Percentiles rank a stretch among this genome's conserved stretches.
Evolutionary conservation across 64 coral and sea anemone genomes (phyloP).

Genomic region (Stichodactyla helianthus): DNA sequence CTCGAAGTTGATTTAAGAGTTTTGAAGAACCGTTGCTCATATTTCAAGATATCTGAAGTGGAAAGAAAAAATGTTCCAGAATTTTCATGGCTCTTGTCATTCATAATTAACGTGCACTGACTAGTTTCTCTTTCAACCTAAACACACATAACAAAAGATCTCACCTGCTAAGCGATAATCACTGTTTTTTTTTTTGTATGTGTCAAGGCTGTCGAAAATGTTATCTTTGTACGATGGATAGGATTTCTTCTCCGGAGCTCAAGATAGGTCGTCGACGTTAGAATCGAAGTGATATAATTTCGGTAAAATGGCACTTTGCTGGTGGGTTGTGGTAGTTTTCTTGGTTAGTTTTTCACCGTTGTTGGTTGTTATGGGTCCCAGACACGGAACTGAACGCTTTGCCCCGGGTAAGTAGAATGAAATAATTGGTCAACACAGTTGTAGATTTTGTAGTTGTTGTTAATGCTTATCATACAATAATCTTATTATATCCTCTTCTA

Average conservation of each 20-base stretch:
- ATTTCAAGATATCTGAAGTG: too few species aligned
- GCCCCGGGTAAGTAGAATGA: slow-evolving; percentile 2
- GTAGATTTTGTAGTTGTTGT: too few species aligned
- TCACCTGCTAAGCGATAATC: background rate
- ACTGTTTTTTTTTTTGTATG: background rate
- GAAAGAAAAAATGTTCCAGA: too few species aligned
- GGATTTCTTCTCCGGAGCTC: background rate
- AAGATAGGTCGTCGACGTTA: background rate
- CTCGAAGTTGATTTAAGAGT: too few species aligned
- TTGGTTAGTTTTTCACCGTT: background rate
- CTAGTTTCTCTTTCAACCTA: background rate
- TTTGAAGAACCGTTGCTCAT: too few species aligned
- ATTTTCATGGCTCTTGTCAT: too few species aligned
- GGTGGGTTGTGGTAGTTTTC: background rate
- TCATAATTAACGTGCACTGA: too few species aligned
- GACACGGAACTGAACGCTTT: background rate
- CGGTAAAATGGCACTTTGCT: background rate
- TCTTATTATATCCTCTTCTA: too few species aligned
- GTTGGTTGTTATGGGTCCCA: background rate
- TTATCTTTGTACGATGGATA: background rate
- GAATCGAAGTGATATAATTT: background rate
- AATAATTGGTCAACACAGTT: too few species aligned
- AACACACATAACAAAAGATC: background rate
- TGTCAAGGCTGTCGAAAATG: background rate
- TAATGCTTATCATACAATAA: too few species aligned